Percentiles rank a stretch among this genome's conserved stretches.
Conservation (phyloP, 1,140 invertebrate genomes). For the Drosophila lacertosa region DNA sequence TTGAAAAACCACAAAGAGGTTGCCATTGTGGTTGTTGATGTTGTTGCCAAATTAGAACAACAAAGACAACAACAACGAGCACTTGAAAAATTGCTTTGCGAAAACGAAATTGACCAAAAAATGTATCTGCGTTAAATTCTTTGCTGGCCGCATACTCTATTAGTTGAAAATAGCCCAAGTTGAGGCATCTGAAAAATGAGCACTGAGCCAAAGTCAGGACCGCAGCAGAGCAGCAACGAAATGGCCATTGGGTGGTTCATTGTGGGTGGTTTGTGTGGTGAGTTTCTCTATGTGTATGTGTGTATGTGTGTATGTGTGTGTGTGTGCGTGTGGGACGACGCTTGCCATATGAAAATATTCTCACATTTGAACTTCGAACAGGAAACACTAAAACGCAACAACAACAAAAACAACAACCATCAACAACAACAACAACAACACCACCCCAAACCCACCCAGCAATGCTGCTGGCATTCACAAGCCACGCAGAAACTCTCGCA, state of each 20-base stretch:
- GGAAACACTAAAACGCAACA: conserved; percentile 79
- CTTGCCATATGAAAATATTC: conserved; percentile 72
- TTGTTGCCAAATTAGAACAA: neutral
- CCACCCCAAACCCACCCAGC: conserved; percentile 1
- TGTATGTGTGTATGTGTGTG: conserved; percentile 13
- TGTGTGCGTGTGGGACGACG: conserved; percentile 15
- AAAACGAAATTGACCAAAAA: conserved; percentile 44
- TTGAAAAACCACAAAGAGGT: conserved; percentile 5
- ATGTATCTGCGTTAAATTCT: conserved; percentile 57
- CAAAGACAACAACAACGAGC: conserved; percentile 4
- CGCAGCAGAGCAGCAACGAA: neutral
- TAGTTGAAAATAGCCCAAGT: conserved; percentile 72
- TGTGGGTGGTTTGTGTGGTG: conserved; percentile 3
- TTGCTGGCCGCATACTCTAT: conserved; percentile 66
- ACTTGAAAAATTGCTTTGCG: neutral
- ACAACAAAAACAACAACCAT: conserved; percentile 38
- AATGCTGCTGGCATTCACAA: conserved; percentile 51
- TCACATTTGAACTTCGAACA: conserved; percentile 82
- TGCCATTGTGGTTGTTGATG: conserved; percentile 1
- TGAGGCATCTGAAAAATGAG: conserved; percentile 74
- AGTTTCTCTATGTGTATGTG: conserved; percentile 7
- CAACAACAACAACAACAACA: conserved; percentile 36
- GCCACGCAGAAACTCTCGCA: conserved; percentile 62
- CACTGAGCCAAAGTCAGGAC: conserved; percentile 37
- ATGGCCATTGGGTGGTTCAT: conserved; percentile 1